phyloP scores from a whole-genome alignment of 1,140 invertebrate species.

The Bombus polaris region DNA sequence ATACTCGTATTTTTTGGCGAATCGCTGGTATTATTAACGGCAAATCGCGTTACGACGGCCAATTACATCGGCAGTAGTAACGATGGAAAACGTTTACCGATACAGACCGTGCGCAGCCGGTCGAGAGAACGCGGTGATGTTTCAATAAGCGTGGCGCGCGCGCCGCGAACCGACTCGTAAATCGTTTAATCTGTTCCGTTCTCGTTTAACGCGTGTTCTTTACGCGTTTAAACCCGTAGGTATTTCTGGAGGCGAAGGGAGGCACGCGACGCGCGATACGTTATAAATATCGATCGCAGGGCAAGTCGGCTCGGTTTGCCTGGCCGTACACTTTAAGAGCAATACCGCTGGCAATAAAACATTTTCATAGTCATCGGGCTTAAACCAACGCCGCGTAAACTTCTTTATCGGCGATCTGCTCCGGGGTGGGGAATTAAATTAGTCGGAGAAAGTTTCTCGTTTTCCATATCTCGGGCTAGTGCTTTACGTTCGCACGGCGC shows the following conservation, averaged over 20 bases:
- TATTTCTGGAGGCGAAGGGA: constrained; percentile 28
- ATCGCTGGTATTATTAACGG: constrained; percentile 43
- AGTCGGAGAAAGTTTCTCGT: constrained; percentile 63
- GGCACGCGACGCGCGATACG: constrained; percentile 36
- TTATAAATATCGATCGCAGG: constrained; percentile 55
- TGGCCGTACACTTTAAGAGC: constrained; percentile 14
- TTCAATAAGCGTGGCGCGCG: constrained; percentile 29
- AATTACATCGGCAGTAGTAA: constrained; percentile 32
- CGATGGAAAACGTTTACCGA: constrained; percentile 38
- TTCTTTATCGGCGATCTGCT: constrained; percentile 56
- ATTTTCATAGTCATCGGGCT: constrained; percentile 59
- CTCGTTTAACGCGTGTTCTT: constrained; percentile 44
- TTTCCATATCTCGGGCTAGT: constrained; percentile 47
- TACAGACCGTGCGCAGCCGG: neutral
- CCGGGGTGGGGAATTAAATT: constrained; percentile 59
- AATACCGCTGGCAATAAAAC: constrained; percentile 62
- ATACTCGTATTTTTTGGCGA: constrained; percentile 24
- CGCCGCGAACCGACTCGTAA: constrained; percentile 30
- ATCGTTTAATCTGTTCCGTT: constrained; percentile 50
- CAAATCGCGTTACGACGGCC: constrained; percentile 38
- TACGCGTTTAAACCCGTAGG: constrained; percentile 18
- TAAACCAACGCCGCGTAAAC: constrained; percentile 52
- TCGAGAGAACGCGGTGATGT: constrained; percentile 29
- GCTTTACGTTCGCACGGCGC: constrained; percentile 13
- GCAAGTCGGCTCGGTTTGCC: neutral